A percentile compares a stretch with the other conserved stretches of the same genome.
phyloP scores from a whole-genome alignment of 2,113 vertebrate genomes.

The Physeter macrocephalus region DNA sequence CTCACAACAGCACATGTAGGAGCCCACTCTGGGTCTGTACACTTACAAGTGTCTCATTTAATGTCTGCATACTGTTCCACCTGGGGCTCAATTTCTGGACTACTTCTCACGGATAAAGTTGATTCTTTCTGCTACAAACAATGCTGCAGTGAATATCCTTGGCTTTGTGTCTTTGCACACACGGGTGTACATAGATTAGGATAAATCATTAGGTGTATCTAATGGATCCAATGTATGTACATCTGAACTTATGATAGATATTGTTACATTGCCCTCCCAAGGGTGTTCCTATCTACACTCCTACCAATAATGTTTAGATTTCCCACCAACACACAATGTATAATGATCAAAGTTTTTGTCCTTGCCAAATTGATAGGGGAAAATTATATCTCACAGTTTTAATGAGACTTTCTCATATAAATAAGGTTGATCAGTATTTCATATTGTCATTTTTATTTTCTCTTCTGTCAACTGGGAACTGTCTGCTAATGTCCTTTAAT shows the following conservation, averaged over 20 bases:
- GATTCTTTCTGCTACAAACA: not conserved
- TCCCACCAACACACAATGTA: not conserved
- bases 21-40: not conserved
- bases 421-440: not conserved
- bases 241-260: not conserved
- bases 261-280: not conserved
- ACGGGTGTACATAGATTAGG: not conserved
- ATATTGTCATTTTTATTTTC: not conserved
- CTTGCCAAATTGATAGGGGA: not conserved
- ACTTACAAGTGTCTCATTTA: not conserved
- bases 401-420: not conserved
- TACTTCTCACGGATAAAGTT: not conserved
- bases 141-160: not conserved
- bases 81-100: not conserved
- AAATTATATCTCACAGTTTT: not conserved
- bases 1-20: not conserved
- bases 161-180: not conserved
- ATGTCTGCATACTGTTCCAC: not conserved
- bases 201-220: not conserved
- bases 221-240: not conserved
- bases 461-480: not conserved
- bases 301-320: not conserved
- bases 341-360: not conserved
- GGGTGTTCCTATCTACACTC: not conserved
- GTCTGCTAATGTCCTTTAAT: not conserved